Evolutionary conservation across 2,888 invertebrate species (phyloP).

Genomic region (Drosophila kambysellisi): DNA sequence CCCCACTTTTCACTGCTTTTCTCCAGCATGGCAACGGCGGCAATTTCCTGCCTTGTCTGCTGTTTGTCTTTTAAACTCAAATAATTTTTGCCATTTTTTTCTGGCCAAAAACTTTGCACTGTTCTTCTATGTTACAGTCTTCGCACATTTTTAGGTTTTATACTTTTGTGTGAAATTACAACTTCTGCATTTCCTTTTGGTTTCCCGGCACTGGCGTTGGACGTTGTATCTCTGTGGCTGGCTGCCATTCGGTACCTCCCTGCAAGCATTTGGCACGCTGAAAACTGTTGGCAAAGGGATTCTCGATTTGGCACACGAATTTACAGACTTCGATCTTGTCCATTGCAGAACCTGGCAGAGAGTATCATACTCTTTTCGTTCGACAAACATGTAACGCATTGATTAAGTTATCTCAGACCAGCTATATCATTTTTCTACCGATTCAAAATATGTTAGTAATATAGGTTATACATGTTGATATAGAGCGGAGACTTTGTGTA

Average conservation of each 20-base stretch:
- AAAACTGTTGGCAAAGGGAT: constrained; percentile 71
- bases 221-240: constrained; percentile 30
- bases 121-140: constrained; percentile 49
- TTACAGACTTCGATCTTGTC: constrained; percentile 18
- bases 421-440: neutral
- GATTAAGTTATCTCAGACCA: neutral
- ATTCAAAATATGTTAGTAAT: neutral
- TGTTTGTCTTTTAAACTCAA: constrained; percentile 81
- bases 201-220: neutral
- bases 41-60: constrained; percentile 78
- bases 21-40: constrained; percentile 52
- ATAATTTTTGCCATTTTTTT: constrained; percentile 73
- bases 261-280: constrained; percentile 74
- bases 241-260: constrained; percentile 61
- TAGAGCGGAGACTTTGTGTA: neutral
- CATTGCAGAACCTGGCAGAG: neutral
- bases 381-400: neutral
- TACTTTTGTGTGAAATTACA: constrained; percentile 79
- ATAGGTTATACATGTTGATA: neutral
- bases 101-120: constrained; percentile 41
- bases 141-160: constrained; percentile 73
- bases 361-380: neutral
- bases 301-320: constrained; percentile 63
- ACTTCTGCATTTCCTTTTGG: constrained; percentile 78
- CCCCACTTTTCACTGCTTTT: constrained; percentile 62